Conservation (phyloP, 1,140 invertebrate species). For the Rhynchophorus ferrugineus region DNA sequence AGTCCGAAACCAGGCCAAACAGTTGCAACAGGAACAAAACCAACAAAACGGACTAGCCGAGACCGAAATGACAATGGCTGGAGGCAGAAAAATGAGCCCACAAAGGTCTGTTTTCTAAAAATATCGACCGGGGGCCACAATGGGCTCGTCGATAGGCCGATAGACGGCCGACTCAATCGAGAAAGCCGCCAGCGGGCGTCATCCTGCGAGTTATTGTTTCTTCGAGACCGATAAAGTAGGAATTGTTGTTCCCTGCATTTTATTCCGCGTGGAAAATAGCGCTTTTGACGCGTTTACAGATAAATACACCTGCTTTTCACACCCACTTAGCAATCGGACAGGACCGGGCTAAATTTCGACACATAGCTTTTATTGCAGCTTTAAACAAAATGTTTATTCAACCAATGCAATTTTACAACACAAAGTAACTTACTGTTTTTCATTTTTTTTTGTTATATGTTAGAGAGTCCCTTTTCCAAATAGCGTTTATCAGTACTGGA, state of each 20-base stretch:
- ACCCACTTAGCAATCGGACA: conserved; percentile 7
- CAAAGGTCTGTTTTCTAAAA: conserved; percentile 22
- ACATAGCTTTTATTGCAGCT: too few relatives aligned
- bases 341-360: conserved; percentile 7
- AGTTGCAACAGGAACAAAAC: background rate
- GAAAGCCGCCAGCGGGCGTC: conserved; percentile 7
- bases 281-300: conserved; percentile 17
- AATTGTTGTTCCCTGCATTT: conserved; percentile 19
- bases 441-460: too few relatives aligned
- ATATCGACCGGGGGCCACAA: conserved; percentile 18
- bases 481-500: too few relatives aligned
- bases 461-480: too few relatives aligned
- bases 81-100: conserved; percentile 17
- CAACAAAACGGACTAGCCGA: background rate
- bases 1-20: background rate
- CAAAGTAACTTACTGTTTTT: too few relatives aligned
- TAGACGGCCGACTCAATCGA: conserved; percentile 24
- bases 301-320: conserved; percentile 18
- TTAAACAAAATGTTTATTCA: too few relatives aligned
- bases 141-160: conserved; percentile 18
- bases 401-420: too few relatives aligned
- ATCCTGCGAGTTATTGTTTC: conserved; percentile 19
- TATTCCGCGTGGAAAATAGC: conserved; percentile 19
- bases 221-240: conserved; percentile 20
- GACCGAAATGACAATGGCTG: conserved; percentile 6